These are phyloP conservation scores for Poeciliopsis presidionis DNA, from an alignment of 2,797 vertebrate genomes.

Conservation along the genomic window DNA sequence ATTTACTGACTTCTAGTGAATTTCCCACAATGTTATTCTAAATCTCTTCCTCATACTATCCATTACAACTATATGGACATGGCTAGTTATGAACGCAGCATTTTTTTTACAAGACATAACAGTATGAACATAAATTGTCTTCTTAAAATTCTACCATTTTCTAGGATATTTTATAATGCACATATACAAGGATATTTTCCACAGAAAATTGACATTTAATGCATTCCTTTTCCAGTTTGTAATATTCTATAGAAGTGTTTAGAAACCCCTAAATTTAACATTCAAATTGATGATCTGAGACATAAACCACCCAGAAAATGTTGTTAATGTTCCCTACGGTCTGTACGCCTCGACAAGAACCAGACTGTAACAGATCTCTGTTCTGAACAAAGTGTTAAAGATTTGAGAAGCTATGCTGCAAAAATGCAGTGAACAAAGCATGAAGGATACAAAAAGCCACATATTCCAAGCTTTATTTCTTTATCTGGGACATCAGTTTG, in stretches of 20 bases:
- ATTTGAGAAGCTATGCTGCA: conserved; percentile 33
- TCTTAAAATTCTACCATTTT: not conserved
- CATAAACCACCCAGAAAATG: not conserved
- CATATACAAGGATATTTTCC: not conserved
- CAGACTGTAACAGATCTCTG: conserved; percentile 3
- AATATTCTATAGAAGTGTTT: not conserved
- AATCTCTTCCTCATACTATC: too few relatives aligned
- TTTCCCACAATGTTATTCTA: too few relatives aligned
- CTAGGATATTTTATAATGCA: not conserved
- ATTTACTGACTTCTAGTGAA: too few relatives aligned
- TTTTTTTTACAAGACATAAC: not conserved
- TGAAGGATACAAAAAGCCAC: conserved; percentile 26
- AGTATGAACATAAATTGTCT: not conserved
- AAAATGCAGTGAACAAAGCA: conserved; percentile 32
- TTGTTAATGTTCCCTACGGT: not conserved
- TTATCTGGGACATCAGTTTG: conserved; percentile 13
- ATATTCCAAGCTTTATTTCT: conserved; percentile 35
- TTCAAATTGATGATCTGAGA: not conserved
- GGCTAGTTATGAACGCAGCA: too few relatives aligned
- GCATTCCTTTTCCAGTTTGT: not conserved
- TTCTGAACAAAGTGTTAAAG: conserved; percentile 40
- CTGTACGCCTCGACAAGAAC: not conserved
- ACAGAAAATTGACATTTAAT: not conserved
- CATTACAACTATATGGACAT: too few relatives aligned
- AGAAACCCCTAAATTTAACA: not conserved